A percentile compares a stretch with the other conserved stretches of the same genome.
phyloP scores from a whole-genome alignment of 37 sponge, comb jelly and placozoan genomes.

The Tethya wilhelma region DNA sequence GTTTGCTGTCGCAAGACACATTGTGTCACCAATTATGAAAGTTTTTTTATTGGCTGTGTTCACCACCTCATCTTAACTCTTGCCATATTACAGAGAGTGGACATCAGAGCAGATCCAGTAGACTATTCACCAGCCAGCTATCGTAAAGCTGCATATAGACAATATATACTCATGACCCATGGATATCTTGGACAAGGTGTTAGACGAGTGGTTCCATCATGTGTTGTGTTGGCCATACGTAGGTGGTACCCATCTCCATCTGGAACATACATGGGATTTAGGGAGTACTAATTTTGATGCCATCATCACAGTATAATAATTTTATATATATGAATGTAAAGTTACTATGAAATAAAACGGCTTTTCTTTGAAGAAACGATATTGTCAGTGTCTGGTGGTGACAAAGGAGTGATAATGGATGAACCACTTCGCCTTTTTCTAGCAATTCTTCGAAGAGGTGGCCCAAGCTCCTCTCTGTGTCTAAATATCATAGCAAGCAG shows the following conservation, averaged over 20 bases:
- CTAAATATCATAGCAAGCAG: background rate
- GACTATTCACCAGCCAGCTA: background rate
- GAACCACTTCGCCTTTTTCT: background rate
- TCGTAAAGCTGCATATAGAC: background rate
- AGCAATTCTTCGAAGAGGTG: background rate
- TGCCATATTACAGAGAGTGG: background rate
- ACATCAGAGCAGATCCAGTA: background rate
- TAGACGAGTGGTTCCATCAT: background rate
- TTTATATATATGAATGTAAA: background rate
- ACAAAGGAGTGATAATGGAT: background rate
- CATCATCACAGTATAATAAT: background rate
- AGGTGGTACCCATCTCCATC: background rate
- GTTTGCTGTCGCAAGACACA: background rate
- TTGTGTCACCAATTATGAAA: background rate
- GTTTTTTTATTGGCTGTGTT: background rate
- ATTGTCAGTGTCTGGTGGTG: background rate
- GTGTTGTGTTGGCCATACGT: background rate
- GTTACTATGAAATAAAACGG: background rate
- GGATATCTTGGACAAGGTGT: background rate
- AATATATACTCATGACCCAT: background rate
- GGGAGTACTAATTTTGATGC: background rate
- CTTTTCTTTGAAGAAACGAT: background rate
- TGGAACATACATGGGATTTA: background rate
- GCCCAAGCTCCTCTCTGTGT: background rate
- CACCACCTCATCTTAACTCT: background rate